A percentile compares a stretch with the other conserved stretches of the same genome.
Evolutionary conservation across 2,888 invertebrate species (phyloP).

Genomic region (Andrena hattorfiana): DNA sequence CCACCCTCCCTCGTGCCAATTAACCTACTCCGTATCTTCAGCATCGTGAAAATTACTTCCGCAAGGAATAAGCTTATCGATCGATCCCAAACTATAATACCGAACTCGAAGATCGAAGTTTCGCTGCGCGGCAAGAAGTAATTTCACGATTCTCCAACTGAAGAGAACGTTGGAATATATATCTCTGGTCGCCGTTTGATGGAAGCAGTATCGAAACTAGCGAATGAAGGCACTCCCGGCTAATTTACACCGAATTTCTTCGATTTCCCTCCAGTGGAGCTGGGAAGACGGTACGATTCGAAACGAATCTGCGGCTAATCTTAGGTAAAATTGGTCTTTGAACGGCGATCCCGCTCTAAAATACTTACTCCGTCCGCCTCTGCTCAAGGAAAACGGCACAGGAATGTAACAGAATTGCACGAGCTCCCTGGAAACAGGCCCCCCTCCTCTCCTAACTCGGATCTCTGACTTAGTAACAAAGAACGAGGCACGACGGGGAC

Average conservation of each 20-base stretch:
- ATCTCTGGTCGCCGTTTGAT: not conserved
- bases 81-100: not conserved
- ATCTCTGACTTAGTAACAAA: conserved; percentile 18
- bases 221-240: conserved; percentile 67
- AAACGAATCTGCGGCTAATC: conserved; percentile 6
- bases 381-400: conserved; percentile 62
- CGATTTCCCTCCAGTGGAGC: not conserved
- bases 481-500: conserved; percentile 5
- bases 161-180: not conserved
- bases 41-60: not conserved
- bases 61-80: not conserved
- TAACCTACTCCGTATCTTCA: not conserved
- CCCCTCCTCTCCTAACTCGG: conserved; percentile 4
- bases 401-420: conserved; percentile 71
- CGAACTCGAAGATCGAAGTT: not conserved
- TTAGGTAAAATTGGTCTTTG: conserved; percentile 27
- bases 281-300: conserved; percentile 35
- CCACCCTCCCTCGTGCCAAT: not conserved
- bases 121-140: not conserved
- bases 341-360: conserved; percentile 17
- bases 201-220: conserved; percentile 35
- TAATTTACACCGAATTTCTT: conserved; percentile 21
- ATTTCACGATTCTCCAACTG: not conserved
- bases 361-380: conserved; percentile 32
- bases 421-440: conserved; percentile 46